phyloP scores from a whole-genome alignment of 92 coral and sea anemone genomes.

The Galaxea fascicularis region DNA sequence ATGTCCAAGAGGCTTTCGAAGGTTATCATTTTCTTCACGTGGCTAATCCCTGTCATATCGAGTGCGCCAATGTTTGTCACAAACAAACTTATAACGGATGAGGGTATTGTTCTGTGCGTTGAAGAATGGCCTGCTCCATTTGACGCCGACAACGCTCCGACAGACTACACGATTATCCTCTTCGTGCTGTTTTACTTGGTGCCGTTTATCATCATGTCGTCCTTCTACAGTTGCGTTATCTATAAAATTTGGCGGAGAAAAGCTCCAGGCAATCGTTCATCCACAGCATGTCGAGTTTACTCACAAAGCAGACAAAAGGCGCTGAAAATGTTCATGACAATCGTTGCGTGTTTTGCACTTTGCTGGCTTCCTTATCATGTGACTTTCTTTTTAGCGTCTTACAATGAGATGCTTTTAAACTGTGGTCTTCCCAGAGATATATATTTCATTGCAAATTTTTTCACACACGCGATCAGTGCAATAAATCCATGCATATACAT shows the following conservation, averaged over 20 bases:
- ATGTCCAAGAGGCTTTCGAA: constrained; percentile 59
- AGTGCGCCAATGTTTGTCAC: constrained; percentile 80
- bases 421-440: constrained; percentile 49
- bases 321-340: constrained; percentile 67
- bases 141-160: constrained; percentile 40
- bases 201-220: constrained; percentile 58
- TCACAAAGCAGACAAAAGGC: constrained; percentile 61
- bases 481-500: constrained; percentile 75
- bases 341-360: constrained; percentile 66
- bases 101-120: constrained; percentile 39
- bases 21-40: constrained; percentile 56
- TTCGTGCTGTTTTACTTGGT: constrained; percentile 60
- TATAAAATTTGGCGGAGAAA: constrained; percentile 65
- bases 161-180: constrained; percentile 70
- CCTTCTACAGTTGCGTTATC: constrained; percentile 57
- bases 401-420: constrained; percentile 14
- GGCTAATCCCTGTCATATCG: constrained; percentile 66
- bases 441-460: constrained; percentile 33
- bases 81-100: constrained; percentile 50
- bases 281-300: constrained; percentile 46
- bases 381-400: constrained; percentile 46
- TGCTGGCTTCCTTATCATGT: constrained; percentile 79
- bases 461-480: constrained; percentile 72
- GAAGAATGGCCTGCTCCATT: constrained; percentile 83
- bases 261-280: constrained; percentile 63